These are phyloP conservation scores for Botia almorhae DNA, from an alignment of 2,797 vertebrate genomes.

Conservation along the genomic window DNA sequence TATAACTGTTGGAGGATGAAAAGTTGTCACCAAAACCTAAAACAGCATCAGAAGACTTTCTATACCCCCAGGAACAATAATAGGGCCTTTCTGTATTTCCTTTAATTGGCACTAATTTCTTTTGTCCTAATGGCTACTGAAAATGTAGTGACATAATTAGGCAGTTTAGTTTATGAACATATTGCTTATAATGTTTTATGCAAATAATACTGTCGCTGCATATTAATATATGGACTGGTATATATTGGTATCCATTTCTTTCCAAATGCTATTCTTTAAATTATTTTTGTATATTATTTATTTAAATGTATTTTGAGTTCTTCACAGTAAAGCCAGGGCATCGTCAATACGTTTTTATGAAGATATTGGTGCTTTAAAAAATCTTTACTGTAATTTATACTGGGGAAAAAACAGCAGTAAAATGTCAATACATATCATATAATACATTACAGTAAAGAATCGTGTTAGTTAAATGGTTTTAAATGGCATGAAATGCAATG, in stretches of 20 bases:
- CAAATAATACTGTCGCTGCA: not conserved
- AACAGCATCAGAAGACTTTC: too few relatives aligned
- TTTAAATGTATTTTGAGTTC: not conserved
- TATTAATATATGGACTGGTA: not conserved
- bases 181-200: constrained; percentile 1
- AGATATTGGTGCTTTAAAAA: constrained; percentile 20
- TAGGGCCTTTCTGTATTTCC: constrained; percentile 27
- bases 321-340: not conserved
- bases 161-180: too few relatives aligned
- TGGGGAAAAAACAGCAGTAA: not conserved
- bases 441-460: not conserved
- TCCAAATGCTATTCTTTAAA: not conserved
- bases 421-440: too few relatives aligned
- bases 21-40: too few relatives aligned
- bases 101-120: constrained; percentile 35
- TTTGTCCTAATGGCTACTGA: constrained; percentile 14
- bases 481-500: constrained; percentile 4
- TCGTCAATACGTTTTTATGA: constrained; percentile 17
- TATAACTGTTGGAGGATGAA: too few relatives aligned
- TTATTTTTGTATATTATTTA: not conserved
- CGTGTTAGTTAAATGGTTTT: not conserved
- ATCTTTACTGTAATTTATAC: not conserved
- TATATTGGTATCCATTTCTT: not conserved
- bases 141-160: constrained; percentile 43
- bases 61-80: constrained; percentile 17